A percentile compares a stretch with the other conserved stretches of the same genome.
Conservation (phyloP, 1,140 invertebrate genomes). For the Chlorops oryzae region DNA sequence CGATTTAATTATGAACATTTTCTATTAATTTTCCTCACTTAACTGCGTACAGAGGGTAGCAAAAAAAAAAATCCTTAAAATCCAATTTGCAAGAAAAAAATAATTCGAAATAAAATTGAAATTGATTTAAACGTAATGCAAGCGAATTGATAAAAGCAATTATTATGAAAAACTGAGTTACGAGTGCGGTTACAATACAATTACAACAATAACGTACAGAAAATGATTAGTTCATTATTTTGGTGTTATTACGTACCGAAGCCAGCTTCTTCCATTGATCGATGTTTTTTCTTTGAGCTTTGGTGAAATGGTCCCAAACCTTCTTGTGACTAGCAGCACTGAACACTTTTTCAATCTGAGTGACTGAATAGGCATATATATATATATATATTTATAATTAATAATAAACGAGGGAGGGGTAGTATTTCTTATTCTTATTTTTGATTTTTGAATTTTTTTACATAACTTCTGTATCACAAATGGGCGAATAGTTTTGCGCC, state of each 20-base stretch:
- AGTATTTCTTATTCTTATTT: too few relatives aligned
- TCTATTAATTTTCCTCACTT: too few relatives aligned
- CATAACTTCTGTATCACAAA: too few relatives aligned
- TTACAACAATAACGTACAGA: conserved; percentile 6
- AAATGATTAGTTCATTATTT: conserved; percentile 1
- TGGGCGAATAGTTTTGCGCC: too few relatives aligned
- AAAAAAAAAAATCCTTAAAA: not conserved
- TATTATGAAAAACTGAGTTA: too few relatives aligned
- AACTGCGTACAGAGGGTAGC: not conserved
- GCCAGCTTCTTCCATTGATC: conserved; percentile 96
- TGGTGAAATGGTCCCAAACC: conserved; percentile 98
- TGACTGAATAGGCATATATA: conserved; percentile 65
- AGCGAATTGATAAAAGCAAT: conserved; percentile 2
- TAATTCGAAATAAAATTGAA: conserved; percentile 17
- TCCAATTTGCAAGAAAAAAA: conserved; percentile 6
- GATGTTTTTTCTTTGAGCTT: conserved; percentile 96
- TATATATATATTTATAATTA: too few relatives aligned
- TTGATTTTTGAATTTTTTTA: too few relatives aligned
- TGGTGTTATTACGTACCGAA: conserved; percentile 69
- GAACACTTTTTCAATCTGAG: conserved; percentile 97
- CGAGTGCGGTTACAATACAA: conserved; percentile 4
- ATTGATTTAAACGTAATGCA: too few relatives aligned
- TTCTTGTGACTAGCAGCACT: conserved; percentile 90
- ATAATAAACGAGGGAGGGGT: conserved; percentile 46
- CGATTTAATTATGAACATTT: too few relatives aligned